Evolutionary conservation across 92 coral and sea anemone genomes (phyloP), one percentile per base, ranked within the genome.

Genomic region (Montipora capitata): DNA sequence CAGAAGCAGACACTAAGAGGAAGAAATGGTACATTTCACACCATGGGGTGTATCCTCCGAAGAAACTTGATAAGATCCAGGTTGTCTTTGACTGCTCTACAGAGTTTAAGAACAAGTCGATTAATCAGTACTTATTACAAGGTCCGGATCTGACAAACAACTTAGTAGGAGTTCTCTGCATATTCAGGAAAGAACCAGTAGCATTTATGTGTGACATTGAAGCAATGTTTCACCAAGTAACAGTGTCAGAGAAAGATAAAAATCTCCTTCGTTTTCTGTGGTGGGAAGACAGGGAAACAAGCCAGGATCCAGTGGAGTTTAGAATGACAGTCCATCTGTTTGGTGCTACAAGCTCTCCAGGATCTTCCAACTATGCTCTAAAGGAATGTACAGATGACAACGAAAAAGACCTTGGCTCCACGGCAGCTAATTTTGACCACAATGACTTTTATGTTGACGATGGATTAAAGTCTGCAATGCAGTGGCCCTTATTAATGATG

Each of bases 1-100:
- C 11, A 15, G 67, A n/a, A 13, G 67, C 10, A 15, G 38, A 13
- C 35, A 14, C 68, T 3, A 0, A 63, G 3, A 39, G 27, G 54
- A 71, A 71, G 35, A 13, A 49, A 3, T 76, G 80, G 80, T 76
- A 76, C 41, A 76, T 76, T 14, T 65, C 80, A 76, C 80, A 76
- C 45, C 80, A 76, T 76, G 80, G 80, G 6, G 66, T 76, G 66
- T 76, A 76, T 58, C 66, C 49, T 12, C 80, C 80, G 1, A 52
- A 49, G 64, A 76, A 76, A 18, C 80, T 65, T 42, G 18, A 4
- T 14, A 76, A 76, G 66, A 76, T 76, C 12, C 51, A 65, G 11
- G 80, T 76, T 17, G 80, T 76, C 66, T 76, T 76, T 51, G 66
- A 76, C 41, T 76, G 80, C 41, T 76, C 80, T 5, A 65, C 64